phyloP scores from a whole-genome alignment of 2,113 vertebrate species.

The Nannobrachium achirus region DNA sequence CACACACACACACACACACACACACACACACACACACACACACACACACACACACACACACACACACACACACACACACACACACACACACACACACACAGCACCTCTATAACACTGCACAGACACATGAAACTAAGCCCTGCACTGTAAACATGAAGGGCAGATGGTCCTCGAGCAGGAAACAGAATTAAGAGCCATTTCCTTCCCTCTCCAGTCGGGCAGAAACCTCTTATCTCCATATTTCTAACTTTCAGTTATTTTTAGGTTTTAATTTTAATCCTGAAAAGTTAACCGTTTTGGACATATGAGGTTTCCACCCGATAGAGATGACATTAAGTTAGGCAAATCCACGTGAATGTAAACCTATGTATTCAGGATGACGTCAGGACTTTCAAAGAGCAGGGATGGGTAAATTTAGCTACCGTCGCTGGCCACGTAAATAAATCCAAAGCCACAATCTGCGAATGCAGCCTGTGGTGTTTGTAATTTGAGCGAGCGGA shows the following conservation, averaged over 20 bases:
- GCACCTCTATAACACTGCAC: conserved; percentile 50
- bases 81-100: conserved; percentile 6
- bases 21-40: conserved; percentile 15
- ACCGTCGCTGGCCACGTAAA: neutral
- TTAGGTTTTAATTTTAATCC: no score
- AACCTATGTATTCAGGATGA: conserved; percentile 16
- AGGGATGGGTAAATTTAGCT: conserved; percentile 14
- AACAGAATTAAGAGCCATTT: conserved; percentile 43
- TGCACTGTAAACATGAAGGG: conserved; percentile 49
- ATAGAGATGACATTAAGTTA: neutral
- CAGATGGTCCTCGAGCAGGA: conserved; percentile 32
- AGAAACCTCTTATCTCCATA: no score
- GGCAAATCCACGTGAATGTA: conserved; percentile 14
- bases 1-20: conserved; percentile 11
- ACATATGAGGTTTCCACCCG: no score
- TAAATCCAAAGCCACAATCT: conserved; percentile 31
- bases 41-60: no score
- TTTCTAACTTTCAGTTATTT: no score
- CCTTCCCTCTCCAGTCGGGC: conserved; percentile 8
- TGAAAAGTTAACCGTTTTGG: no score
- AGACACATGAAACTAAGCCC: conserved; percentile 34
- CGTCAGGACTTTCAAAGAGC: neutral
- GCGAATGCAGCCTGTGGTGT: neutral
- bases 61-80: no score
- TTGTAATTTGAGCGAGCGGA: conserved; percentile 21